Conservation (phyloP, 1,140 invertebrate species). For the Phenacoccus solenopsis region DNA sequence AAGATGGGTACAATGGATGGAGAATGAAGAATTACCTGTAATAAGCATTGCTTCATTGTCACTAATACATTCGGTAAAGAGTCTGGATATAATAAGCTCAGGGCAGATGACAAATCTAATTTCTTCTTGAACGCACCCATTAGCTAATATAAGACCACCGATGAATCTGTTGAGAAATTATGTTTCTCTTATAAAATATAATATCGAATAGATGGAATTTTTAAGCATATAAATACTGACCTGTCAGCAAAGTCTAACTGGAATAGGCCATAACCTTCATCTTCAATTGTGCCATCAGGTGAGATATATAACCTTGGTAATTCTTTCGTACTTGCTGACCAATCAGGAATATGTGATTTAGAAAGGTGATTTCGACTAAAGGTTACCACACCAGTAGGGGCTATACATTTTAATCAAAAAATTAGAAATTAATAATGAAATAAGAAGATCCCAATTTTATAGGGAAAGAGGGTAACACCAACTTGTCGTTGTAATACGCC, state of each 20-base stretch:
- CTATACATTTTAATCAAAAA: conserved; percentile 36
- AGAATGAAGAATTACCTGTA: conserved; percentile 41
- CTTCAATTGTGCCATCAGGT: conserved; percentile 68
- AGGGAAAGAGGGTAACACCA: conserved; percentile 27
- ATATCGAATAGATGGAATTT: not conserved
- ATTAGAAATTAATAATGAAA: too few species aligned
- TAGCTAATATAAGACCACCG: conserved; percentile 84
- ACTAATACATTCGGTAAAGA: conserved; percentile 74
- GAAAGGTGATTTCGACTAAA: conserved; percentile 55
- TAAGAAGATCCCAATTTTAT: not conserved
- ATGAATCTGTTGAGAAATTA: conserved; percentile 43
- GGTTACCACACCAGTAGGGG: conserved; percentile 69
- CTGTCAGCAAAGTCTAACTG: conserved; percentile 96
- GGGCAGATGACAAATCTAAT: conserved; percentile 94
- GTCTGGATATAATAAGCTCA: conserved; percentile 72
- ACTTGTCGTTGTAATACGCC: conserved; percentile 54
- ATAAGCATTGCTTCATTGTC: conserved; percentile 78
- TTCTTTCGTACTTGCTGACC: conserved; percentile 43
- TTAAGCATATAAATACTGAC: conserved; percentile 38
- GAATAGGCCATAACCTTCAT: conserved; percentile 63
- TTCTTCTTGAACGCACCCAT: conserved; percentile 93
- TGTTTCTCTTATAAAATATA: conserved; percentile 24
- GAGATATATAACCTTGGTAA: conserved; percentile 58
- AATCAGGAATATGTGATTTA: conserved; percentile 45
- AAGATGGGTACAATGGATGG: too few species aligned